These are phyloP conservation scores for Rutpela maculata DNA, from an alignment of 2,888 invertebrate genomes.

Conservation along the genomic window DNA sequence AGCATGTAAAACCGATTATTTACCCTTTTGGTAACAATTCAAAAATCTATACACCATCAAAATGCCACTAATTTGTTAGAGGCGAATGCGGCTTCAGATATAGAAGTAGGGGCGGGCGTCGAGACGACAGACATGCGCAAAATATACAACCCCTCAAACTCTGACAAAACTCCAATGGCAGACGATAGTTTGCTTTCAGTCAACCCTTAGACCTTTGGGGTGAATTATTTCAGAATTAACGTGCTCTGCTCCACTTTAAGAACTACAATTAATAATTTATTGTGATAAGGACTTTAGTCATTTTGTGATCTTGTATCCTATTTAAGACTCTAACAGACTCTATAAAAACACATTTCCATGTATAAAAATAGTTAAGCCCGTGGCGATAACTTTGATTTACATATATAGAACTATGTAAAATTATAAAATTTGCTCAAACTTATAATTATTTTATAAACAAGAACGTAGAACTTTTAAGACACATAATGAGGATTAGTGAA, in stretches of 20 bases:
- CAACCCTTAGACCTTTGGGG: conserved; percentile 67
- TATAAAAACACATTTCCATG: conserved; percentile 15
- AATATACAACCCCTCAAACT: conserved; percentile 62
- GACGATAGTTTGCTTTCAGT: conserved; percentile 68
- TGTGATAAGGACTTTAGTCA: conserved; percentile 32
- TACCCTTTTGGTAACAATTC: conserved; percentile 71
- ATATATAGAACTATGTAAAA: conserved; percentile 28
- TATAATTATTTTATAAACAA: not conserved
- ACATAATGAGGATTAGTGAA: conserved; percentile 45
- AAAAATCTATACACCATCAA: conserved; percentile 74
- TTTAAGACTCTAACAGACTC: conserved; percentile 7
- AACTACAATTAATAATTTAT: conserved; percentile 40
- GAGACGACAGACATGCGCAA: conserved; percentile 68
- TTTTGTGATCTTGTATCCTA: conserved; percentile 30
- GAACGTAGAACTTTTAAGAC: not conserved
- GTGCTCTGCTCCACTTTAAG: conserved; percentile 36
- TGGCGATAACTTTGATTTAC: not conserved
- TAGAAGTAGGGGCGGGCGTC: conserved; percentile 69
- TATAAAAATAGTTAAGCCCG: not conserved
- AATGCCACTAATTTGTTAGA: conserved; percentile 73
- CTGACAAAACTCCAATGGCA: conserved; percentile 72
- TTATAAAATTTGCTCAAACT: conserved; percentile 23
- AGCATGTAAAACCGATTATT: conserved; percentile 54
- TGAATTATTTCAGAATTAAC: conserved; percentile 45
- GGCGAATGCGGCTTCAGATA: conserved; percentile 72